Conservation (phyloP, 1,140 invertebrate species). For the Zaprionus africanus region DNA sequence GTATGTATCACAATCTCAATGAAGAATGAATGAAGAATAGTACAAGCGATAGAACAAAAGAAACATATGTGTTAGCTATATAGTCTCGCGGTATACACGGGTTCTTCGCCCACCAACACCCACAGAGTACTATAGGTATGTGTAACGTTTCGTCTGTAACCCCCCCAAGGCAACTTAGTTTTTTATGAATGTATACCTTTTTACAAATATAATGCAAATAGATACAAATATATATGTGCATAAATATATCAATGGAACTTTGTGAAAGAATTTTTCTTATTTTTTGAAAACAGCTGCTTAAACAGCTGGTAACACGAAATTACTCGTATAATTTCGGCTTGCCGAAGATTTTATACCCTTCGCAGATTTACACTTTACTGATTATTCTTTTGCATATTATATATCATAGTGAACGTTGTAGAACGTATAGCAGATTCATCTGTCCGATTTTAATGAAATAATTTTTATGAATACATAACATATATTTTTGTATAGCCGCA, state of each 20-base stretch:
- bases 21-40: not conserved
- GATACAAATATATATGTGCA: not conserved
- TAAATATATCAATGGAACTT: not conserved
- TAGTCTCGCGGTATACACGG: not conserved
- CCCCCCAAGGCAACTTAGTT: not conserved
- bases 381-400: no score
- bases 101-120: not conserved
- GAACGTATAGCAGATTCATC: no score
- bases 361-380: no score
- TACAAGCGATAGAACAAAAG: not conserved
- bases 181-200: constrained; percentile 9
- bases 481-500: no score
- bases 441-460: no score
- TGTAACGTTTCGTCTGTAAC: not conserved
- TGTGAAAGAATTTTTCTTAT: no score
- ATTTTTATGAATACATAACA: no score
- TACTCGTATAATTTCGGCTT: no score
- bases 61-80: not conserved
- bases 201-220: not conserved
- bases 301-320: no score
- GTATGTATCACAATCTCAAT: not conserved
- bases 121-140: not conserved
- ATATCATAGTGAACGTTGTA: no score
- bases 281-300: no score
- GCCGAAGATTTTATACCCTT: no score